Conservation (phyloP, 2,888 invertebrate species). For the Prosapia bicincta region DNA sequence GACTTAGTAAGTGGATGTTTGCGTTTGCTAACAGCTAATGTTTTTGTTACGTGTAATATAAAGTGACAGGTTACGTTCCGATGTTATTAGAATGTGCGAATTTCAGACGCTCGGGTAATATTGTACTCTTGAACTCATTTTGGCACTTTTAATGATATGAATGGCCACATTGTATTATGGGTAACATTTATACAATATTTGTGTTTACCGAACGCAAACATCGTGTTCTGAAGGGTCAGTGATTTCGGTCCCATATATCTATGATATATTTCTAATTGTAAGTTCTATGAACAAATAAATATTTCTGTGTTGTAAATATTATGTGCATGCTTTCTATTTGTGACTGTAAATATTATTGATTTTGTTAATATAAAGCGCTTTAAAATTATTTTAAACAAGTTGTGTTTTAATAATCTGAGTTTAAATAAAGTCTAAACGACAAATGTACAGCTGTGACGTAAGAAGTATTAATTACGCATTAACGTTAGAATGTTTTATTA, state of each 20-base stretch:
- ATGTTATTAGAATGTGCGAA: not conserved
- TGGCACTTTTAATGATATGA: not conserved
- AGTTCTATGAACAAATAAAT: constrained; percentile 82
- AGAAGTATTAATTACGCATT: too few relatives aligned
- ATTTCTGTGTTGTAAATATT: constrained; percentile 21
- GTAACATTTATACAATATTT: too few relatives aligned
- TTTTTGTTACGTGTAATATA: not conserved
- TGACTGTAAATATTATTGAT: not conserved
- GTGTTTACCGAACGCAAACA: too few relatives aligned
- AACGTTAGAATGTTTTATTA: too few relatives aligned
- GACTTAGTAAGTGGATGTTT: constrained; percentile 33
- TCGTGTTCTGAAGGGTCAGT: constrained; percentile 52
- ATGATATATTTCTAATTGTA: constrained; percentile 92
- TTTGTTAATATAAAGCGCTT: constrained; percentile 8
- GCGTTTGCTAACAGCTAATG: not conserved
- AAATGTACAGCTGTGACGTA: too few relatives aligned
- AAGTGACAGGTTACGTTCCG: not conserved
- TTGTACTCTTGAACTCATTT: not conserved
- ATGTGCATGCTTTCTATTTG: too few relatives aligned
- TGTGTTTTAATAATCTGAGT: not conserved
- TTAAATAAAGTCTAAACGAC: not conserved
- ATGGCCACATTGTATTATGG: too few relatives aligned
- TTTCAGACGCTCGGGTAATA: not conserved
- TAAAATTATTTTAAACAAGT: constrained; percentile 2
- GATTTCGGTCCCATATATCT: constrained; percentile 95